phyloP scores from a whole-genome alignment of 2,797 vertebrate genomes.

The Carapus acus region DNA sequence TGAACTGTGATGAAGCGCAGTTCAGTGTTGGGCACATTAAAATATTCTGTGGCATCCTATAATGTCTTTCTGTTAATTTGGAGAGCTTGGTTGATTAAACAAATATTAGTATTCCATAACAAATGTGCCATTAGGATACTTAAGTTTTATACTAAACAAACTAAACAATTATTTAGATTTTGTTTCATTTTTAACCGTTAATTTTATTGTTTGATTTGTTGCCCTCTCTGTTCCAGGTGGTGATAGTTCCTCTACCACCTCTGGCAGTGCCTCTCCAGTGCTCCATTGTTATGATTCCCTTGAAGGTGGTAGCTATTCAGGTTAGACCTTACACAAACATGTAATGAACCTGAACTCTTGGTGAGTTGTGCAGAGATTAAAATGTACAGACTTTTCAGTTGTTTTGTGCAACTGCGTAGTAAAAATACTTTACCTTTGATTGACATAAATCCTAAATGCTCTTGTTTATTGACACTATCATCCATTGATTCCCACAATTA shows the following conservation, averaged over 20 bases:
- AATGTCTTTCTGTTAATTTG: too few species aligned
- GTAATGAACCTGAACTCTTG: too few species aligned
- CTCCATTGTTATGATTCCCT: constrained; percentile 88
- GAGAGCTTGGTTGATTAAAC: too few species aligned
- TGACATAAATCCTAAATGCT: not conserved
- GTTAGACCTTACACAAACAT: constrained; percentile 51
- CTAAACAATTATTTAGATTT: not conserved
- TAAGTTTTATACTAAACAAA: too few species aligned
- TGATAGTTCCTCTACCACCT: constrained; percentile 89
- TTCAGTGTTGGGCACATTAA: too few species aligned
- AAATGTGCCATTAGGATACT: too few species aligned
- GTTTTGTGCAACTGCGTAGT: too few species aligned
- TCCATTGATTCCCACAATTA: constrained; percentile 4
- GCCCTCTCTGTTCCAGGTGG: constrained; percentile 68
- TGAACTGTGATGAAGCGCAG: too few species aligned
- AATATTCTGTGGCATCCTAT: too few species aligned
- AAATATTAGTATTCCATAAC: too few species aligned
- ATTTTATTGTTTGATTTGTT: not conserved
- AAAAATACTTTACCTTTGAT: not conserved
- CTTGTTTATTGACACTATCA: not conserved
- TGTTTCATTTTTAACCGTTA: not conserved
- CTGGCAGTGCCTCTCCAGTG: constrained; percentile 88
- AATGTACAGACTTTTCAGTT: too few species aligned
- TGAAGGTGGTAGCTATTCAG: constrained; percentile 88
- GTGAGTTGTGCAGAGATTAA: too few species aligned